Conservation (phyloP, 2,113 vertebrate genomes). For the Anarrhichthys ocellatus region DNA sequence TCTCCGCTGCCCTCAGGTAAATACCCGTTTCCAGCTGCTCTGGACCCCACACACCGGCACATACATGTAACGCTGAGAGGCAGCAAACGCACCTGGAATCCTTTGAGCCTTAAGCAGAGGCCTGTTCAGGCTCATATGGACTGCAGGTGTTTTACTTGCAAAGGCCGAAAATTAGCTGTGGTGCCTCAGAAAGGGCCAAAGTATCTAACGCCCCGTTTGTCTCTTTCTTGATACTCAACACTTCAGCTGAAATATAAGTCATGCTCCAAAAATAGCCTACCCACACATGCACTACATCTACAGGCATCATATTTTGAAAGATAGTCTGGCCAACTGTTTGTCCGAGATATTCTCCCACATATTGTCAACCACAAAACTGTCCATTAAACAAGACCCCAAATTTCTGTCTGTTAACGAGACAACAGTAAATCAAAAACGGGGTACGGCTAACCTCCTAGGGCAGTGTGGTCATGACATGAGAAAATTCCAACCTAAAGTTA, state of each 20-base stretch:
- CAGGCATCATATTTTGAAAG: neutral
- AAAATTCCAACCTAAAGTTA: constrained; percentile 17
- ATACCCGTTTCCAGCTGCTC: constrained; percentile 52
- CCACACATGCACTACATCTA: neutral
- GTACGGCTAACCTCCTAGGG: neutral
- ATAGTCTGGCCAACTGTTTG: too few relatives aligned
- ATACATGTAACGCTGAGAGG: constrained; percentile 5
- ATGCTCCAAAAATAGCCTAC: neutral
- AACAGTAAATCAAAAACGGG: constrained; percentile 14
- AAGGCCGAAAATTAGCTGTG: neutral
- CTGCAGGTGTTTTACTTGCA: constrained; percentile 27
- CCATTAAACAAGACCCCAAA: neutral
- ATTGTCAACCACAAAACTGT: neutral
- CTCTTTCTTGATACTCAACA: neutral
- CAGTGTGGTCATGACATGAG: neutral
- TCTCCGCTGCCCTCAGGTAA: constrained; percentile 44
- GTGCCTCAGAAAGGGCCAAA: neutral
- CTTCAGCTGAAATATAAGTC: neutral
- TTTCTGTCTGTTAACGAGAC: neutral
- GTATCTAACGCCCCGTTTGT: neutral
- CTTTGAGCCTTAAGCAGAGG: constrained; percentile 25
- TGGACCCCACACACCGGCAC: constrained; percentile 41
- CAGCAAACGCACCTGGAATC: constrained; percentile 41
- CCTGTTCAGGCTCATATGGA: constrained; percentile 22
- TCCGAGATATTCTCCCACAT: neutral